These are phyloP conservation scores for Onthophagus sagittarius DNA, from an alignment of 2,888 invertebrate genomes.

Conservation along the genomic window DNA sequence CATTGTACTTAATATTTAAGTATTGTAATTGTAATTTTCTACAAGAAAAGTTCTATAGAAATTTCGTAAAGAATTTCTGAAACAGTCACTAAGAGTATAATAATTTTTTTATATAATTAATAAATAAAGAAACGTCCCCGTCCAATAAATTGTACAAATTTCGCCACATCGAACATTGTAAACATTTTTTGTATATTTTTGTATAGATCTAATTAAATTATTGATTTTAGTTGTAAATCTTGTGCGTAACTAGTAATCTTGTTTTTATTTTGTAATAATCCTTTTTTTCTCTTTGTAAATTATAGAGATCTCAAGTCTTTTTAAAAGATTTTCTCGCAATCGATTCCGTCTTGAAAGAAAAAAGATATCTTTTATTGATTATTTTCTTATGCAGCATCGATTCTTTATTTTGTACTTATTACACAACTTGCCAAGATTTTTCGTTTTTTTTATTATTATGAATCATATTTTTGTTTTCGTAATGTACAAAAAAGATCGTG, in stretches of 20 bases:
- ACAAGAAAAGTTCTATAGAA: slow-evolving; percentile 23
- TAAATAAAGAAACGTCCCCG: slow-evolving; percentile 3
- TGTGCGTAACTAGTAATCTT: too few relatives aligned
- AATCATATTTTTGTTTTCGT: neutral
- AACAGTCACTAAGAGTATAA: neutral
- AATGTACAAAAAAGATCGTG: neutral
- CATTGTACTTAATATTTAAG: slow-evolving; percentile 47
- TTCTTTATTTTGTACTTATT: neutral
- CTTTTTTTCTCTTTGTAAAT: neutral
- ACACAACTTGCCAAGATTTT: neutral
- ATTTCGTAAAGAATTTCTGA: neutral
- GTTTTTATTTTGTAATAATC: neutral
- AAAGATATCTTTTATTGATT: neutral
- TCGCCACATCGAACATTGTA: slow-evolving; percentile 1
- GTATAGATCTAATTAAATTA: neutral
- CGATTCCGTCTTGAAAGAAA: neutral
- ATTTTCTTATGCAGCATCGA: neutral
- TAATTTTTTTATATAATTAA: slow-evolving; percentile 8
- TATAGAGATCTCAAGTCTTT: neutral
- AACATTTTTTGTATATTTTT: neutral
- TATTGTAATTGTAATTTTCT: slow-evolving; percentile 45
- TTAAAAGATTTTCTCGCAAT: neutral
- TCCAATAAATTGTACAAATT: slow-evolving; percentile 20
- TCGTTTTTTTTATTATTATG: neutral
- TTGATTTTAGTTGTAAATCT: neutral